Evolutionary conservation across 2,113 vertebrate species (phyloP), one percentile per base, ranked within the genome.

Genomic region (Isichthys henryi): DNA sequence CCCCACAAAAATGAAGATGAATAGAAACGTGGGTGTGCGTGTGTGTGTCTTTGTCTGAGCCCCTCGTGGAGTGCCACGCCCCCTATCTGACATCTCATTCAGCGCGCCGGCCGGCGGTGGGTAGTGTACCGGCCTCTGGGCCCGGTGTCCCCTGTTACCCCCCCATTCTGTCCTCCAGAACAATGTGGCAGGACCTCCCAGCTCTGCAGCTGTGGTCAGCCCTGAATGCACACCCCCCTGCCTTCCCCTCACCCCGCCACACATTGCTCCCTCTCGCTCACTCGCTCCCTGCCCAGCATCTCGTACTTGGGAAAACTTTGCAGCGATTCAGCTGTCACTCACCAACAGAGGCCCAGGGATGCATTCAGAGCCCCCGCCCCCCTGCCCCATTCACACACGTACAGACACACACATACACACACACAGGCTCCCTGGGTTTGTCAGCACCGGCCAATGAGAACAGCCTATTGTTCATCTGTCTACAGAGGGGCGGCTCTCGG

Each of bases 321-420:
- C 89, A 90, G 94, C 93, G 94, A 98, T 98, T 98, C 96, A 99
- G 94, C 97, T 98, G 98, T 98, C 97, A 98, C 95, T 98, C 97
- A 97, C 93, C 94, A 93, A 90, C 94, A 90, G 94, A 95, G 85
- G 49, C 23, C n/a, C 95, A 93, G 94, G 96, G 95, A 91, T 94
- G 94, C 93, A 93, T 95, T 97, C 95, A 97, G 97, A 96, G 95
- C 90, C 39, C 93, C 93, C 95, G 94, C 94, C 96, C 50, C 43
- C 13, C 52, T 5, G 92, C 95, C 95, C 96, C 85, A 97, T 95
- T 96, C 96, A 95, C 94, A 95, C 31, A 66, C 52, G 17, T 53
- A 62, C 58, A 96, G 96, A 96, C 94, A 77, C 95, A 94, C 23
- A 62, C 23, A 62, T 23, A 62, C 58, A 66, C 9, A 66, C n/a